Base-by-base conservation (phyloP, 2,888 invertebrate species). In the Drosophila buzzatii region DNA sequence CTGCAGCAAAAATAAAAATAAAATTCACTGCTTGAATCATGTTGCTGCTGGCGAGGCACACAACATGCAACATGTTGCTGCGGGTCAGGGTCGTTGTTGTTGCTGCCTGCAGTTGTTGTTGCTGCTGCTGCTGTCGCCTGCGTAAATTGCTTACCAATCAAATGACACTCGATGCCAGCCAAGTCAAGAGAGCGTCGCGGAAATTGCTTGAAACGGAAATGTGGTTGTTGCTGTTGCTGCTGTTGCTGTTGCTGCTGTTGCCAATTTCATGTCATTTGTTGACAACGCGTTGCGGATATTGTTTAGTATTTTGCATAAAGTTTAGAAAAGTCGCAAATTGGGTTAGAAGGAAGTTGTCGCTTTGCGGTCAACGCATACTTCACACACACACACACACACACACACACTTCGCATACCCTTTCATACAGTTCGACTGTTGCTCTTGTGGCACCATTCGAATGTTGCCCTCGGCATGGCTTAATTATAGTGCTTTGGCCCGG, bases 401-500 rank as follows among this genome's bases (percentile, higher is more conserved):
- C 18, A 23, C 23, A 23, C 44, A 20, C 23, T 14, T 14, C 56
- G 10, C 18, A 31, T 16, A 57, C 18, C 44, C 67, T 52, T 37
- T 42, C 49, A 42, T 53, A 18, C 52, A n/a, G 20, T 3, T 42
- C 62, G 72, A 69, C 56, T 68, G 71, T 62, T 73, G 67, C 77
- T 79, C 65, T 67, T 64, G 70, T 79, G 70, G 73, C 70, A 69
- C 66, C 78, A 82, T 79, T 85, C 79, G 67, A 65, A 55, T 78
- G 79, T 77, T 91, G 85, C 91, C 91, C 91, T 90, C 84, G 83
- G 92, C 85, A 88, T 83, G 85, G 88, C 92, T 92, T 92, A 92
- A 92, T 92, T 92, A 91, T 91, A 92, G 92, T 91, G 90, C 89
- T 92, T 90, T 80, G 73, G 76, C 86, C 86, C 89, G 80, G 85